Base-by-base conservation (phyloP, 2,797 vertebrate genomes). In the Sebastes itinus region DNA sequence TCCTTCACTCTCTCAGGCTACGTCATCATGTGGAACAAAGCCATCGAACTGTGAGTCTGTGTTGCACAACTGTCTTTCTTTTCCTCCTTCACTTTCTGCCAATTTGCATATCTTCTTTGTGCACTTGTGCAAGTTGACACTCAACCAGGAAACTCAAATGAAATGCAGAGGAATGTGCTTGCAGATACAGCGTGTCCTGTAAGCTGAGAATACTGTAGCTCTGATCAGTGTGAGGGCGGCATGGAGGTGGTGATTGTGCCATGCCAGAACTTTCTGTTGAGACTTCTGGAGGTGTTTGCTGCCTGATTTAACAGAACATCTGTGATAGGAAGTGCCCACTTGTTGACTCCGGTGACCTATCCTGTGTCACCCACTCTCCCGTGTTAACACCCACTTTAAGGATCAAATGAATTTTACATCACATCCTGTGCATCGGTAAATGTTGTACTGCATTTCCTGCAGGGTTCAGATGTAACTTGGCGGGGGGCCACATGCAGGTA, bases 11-110 rank as follows among this genome's bases (percentile, higher is more conserved):
- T 99, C 96, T 99, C 98, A 96, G 98, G 98, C 96, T 99, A 99
- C 76, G 98, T 99, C 93, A 98, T 99, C 94, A 99, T 99, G 98
- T 99, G 98, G 98, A 99, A 99, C 97, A 99, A 99, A 98, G 98
- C 98, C 98, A 99, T 99, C 85, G 98, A 99, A 96, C 96, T 99
- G 98, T 99, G 92, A 99, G 98, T 97, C 58, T 73, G 63, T 16
- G 9, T 35, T 86, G 71, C 55, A 18, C 71, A 52, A 42, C 23
- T 25, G 18, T 67, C 25, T n/a, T 9, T 4, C 58, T 5, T 5
- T 23, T 16, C 4, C 25, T 38, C n/a, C 9, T 38, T 56, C 63
- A 5, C 61, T 62, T 35, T 6, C 61, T 11, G 1, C 0, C 7
- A 2, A 25, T 78, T 90, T 78, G 74, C 83, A 63, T 80, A 75